phyloP scores from a whole-genome alignment of 1,140 invertebrate species.

The Pseudomyrmex dendroicus region DNA sequence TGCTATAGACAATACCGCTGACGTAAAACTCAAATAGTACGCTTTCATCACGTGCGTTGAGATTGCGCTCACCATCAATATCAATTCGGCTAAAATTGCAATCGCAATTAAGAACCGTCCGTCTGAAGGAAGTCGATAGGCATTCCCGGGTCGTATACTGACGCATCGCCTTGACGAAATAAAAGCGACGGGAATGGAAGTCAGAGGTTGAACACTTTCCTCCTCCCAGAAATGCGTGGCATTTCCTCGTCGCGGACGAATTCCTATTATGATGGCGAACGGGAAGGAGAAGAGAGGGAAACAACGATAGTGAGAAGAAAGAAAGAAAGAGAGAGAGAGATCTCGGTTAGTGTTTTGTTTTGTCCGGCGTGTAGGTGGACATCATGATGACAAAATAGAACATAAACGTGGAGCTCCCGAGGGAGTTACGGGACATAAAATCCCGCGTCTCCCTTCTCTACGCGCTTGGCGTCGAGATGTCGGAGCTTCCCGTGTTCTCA shows the following conservation, averaged over 20 bases:
- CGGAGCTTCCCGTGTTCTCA: slow-evolving; percentile 76
- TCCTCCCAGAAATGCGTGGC: slow-evolving; percentile 64
- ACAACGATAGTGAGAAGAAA: neutral
- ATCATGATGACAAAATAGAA: slow-evolving; percentile 83
- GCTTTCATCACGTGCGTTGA: neutral
- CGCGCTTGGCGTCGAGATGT: slow-evolving; percentile 82
- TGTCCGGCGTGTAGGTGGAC: slow-evolving; percentile 80
- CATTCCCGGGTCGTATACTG: slow-evolving; percentile 56
- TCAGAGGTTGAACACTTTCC: slow-evolving; percentile 23
- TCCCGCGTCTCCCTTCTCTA: slow-evolving; percentile 78
- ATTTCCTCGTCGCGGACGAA: slow-evolving; percentile 72
- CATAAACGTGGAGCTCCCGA: slow-evolving; percentile 81
- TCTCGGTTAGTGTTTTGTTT: slow-evolving; percentile 80
- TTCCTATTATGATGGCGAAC: slow-evolving; percentile 65
- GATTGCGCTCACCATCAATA: neutral
- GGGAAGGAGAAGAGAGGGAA: neutral
- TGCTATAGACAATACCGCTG: neutral
- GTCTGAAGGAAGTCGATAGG: slow-evolving; percentile 53
- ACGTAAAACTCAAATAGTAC: neutral
- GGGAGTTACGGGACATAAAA: slow-evolving; percentile 85
- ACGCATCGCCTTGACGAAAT: slow-evolving; percentile 56
- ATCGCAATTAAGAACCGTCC: slow-evolving; percentile 37
- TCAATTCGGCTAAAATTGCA: slow-evolving; percentile 32
- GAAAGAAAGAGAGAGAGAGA: slow-evolving; percentile 35
- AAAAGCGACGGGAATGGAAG: slow-evolving; percentile 63